Evolutionary conservation across 2,113 vertebrate genomes (phyloP).

Genomic region (Numenius arquata): DNA sequence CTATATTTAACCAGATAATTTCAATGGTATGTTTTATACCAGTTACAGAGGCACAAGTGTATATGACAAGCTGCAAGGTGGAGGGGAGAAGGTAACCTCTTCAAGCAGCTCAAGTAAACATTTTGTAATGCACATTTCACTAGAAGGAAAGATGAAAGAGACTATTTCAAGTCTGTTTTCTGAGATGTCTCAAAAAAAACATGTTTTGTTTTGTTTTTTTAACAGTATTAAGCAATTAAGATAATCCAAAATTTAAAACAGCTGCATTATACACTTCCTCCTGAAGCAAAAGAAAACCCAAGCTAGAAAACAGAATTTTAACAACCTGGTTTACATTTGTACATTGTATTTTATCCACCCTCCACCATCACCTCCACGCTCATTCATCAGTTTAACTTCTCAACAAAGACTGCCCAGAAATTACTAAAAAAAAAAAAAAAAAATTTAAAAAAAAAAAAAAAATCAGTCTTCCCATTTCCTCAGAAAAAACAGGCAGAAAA

Average conservation of each 20-base stretch:
- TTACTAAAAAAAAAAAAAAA: background rate
- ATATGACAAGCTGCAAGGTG: background rate
- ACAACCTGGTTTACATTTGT: background rate
- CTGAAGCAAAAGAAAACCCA: background rate
- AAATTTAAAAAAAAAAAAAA: background rate
- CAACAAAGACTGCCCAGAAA: background rate
- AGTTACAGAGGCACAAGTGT: background rate
- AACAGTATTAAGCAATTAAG: background rate
- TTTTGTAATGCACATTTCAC: background rate
- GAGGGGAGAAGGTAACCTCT: background rate
- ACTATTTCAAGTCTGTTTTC: background rate
- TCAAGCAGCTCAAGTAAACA: background rate
- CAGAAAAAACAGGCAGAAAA: background rate
- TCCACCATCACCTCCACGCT: background rate
- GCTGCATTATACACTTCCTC: background rate
- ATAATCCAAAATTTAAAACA: background rate
- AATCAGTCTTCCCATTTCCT: background rate
- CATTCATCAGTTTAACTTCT: background rate
- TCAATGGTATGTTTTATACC: background rate
- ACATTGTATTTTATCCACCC: background rate
- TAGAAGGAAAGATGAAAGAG: background rate
- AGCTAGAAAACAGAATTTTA: background rate
- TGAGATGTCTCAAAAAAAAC: background rate
- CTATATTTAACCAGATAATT: constrained; percentile 48
- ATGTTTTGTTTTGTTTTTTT: background rate